Evolutionary conservation across 2,797 vertebrate species (phyloP).

Genomic region (Hephaestus fuliginosus): DNA sequence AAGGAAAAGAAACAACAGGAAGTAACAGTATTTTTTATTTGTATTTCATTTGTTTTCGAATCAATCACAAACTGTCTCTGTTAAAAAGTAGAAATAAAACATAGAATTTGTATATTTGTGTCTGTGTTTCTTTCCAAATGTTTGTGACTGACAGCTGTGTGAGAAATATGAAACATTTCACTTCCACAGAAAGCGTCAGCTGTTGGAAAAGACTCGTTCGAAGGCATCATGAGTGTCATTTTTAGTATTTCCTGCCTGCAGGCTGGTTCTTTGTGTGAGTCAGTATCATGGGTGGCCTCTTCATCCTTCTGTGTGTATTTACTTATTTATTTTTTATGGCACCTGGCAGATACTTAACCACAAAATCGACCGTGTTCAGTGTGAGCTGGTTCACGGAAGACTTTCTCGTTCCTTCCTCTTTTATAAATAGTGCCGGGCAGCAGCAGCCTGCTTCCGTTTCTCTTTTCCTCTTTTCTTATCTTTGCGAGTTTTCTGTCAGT

Average conservation of each 20-base stretch:
- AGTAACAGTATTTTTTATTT: slow-evolving; percentile 80
- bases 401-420: slow-evolving; percentile 18
- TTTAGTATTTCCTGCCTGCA: neutral
- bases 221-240: neutral
- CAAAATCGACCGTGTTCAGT: neutral
- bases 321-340: slow-evolving; percentile 37
- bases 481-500: neutral
- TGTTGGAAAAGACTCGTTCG: neutral
- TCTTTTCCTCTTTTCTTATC: slow-evolving; percentile 8
- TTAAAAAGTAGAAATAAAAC: slow-evolving; percentile 84
- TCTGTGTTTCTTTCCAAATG: slow-evolving; percentile 46
- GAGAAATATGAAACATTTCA: neutral
- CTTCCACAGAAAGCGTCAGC: neutral
- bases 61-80: slow-evolving; percentile 82
- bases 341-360: neutral
- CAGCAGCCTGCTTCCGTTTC: neutral
- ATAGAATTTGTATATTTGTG: slow-evolving; percentile 79
- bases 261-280: slow-evolving; percentile 21
- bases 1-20: slow-evolving; percentile 56
- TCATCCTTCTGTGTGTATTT: neutral
- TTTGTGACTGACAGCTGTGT: neutral
- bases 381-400: neutral
- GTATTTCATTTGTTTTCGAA: slow-evolving; percentile 81
- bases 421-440: neutral
- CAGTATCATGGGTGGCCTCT: slow-evolving; percentile 25